Evolutionary conservation across 2,113 vertebrate genomes (phyloP), one percentile per base, ranked within the genome.

Genomic region (Aythya baeri): DNA sequence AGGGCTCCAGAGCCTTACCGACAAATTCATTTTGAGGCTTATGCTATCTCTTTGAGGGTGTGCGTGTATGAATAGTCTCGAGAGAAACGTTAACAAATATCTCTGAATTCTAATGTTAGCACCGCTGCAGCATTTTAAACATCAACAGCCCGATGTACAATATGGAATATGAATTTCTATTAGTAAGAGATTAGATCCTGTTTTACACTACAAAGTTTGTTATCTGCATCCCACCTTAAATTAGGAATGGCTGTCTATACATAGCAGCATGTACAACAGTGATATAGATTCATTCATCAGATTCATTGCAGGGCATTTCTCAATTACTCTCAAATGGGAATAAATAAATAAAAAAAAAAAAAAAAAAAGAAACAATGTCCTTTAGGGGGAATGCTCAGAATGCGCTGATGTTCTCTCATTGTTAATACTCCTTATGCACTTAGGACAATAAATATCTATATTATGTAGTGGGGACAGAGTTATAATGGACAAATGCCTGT

Each of bases 81-180:
- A 85, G 96, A 97, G 94, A 78, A 97, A 58, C 16, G 13, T 93
- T 94, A 93, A 94, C 89, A 96, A 97, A 96, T 95, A 96, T 86
- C 96, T 96, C 91, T 91, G 94, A 96, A 97, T 96, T 89, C 93
- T 94, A 96, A 97, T 87, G 94, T 49, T 57, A 34, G 80, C 36
- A 11, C 88, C 0, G 1, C 80, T 21, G 74, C 67, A 54, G 96
- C 96, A 79, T 96, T 90, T 91, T 91, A 90, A 90, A 62, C 4
- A 0, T 63, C 67, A 52, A 34, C 82, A 86, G 93, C 52, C 73
- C 23, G 85, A 61, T 78, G 66, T 22, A 75, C 74, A 86, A 83
- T 43, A 46, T n/a, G 43, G 94, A 95, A 94, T 90, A 75, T 62
- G 77, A 89, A 97, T 96, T 96, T 92, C 83, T 87, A 41, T 96